These are phyloP conservation scores for Ennomos erosarius DNA, from an alignment of 2,888 invertebrate genomes.

Conservation along the genomic window DNA sequence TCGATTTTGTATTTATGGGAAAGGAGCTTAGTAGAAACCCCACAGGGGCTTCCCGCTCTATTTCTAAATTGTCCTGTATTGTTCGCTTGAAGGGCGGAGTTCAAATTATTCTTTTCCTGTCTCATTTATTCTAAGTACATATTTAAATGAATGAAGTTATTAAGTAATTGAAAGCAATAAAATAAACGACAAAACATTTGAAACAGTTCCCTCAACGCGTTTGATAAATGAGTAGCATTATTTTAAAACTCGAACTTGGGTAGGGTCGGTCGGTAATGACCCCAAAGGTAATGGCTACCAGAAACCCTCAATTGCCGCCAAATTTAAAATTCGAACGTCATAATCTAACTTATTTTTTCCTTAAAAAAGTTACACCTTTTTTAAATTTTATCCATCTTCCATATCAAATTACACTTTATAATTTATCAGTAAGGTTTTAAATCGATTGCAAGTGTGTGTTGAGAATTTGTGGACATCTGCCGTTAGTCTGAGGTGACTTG, in stretches of 20 bases:
- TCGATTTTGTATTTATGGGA: slow-evolving; percentile 73
- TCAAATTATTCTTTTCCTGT: slow-evolving; percentile 56
- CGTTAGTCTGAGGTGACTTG: slow-evolving; percentile 68
- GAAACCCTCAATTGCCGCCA: slow-evolving; percentile 68
- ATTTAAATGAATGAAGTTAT: slow-evolving; percentile 62
- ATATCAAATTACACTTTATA: slow-evolving; percentile 21
- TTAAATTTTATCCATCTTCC: slow-evolving; percentile 3
- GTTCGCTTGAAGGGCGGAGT: slow-evolving; percentile 57
- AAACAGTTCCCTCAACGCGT: slow-evolving; percentile 58
- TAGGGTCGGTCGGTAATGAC: slow-evolving; percentile 73
- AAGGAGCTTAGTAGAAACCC: slow-evolving; percentile 63
- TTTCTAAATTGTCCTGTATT: slow-evolving; percentile 67
- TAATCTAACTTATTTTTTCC: slow-evolving; percentile 71
- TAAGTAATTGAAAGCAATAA: slow-evolving; percentile 71
- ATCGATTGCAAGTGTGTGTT: slow-evolving; percentile 28
- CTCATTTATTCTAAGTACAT: slow-evolving; percentile 59
- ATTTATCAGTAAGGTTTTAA: slow-evolving; percentile 28
- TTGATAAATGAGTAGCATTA: slow-evolving; percentile 75
- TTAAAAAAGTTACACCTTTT: slow-evolving; percentile 45
- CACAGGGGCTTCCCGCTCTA: slow-evolving; percentile 63
- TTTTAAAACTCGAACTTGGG: slow-evolving; percentile 63
- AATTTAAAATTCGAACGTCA: slow-evolving; percentile 80
- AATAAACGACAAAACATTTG: slow-evolving; percentile 62
- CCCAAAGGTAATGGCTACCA: slow-evolving; percentile 71
- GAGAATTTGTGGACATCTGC: slow-evolving; percentile 73